These are phyloP conservation scores for Acronicta alni DNA, from an alignment of 2,888 invertebrate species.

Conservation along the genomic window DNA sequence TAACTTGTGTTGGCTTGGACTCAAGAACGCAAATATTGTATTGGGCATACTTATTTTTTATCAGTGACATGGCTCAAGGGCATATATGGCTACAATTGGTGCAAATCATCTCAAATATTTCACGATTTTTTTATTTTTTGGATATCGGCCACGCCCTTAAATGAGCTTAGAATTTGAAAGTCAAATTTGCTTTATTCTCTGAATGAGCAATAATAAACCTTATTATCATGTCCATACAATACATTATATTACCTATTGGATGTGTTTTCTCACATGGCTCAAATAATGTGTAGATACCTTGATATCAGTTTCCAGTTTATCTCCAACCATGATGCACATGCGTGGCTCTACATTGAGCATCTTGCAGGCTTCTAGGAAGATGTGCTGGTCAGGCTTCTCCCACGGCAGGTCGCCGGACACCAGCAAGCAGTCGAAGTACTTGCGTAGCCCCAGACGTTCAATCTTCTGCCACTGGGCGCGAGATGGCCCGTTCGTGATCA, in stretches of 20 bases:
- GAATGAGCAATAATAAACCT: background rate
- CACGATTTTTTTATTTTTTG: background rate
- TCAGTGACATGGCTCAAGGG: constrained; percentile 13
- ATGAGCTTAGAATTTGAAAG: background rate
- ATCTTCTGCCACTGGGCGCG: constrained; percentile 97
- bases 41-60: constrained; percentile 16
- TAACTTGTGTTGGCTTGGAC: constrained; percentile 23
- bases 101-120: background rate
- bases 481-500: constrained; percentile 96
- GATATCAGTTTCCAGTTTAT: constrained; percentile 96
- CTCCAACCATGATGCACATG: constrained; percentile 96
- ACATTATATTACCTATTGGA: no score
- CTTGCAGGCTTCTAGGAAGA: constrained; percentile 95
- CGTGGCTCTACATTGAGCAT: constrained; percentile 92
- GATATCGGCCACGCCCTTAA: background rate
- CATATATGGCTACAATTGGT: constrained; percentile 4
- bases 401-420: constrained; percentile 95
- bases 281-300: constrained; percentile 80
- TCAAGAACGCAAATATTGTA: constrained; percentile 30
- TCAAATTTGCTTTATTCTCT: background rate
- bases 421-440: constrained; percentile 94
- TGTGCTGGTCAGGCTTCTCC: constrained; percentile 95
- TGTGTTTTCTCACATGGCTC: background rate
- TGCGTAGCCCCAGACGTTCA: constrained; percentile 91
- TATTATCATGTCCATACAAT: no score